Percentiles rank a stretch among this genome's conserved stretches.
Conservation (phyloP, 2,113 vertebrate genomes). For the Gasterosteus nipponicus region DNA sequence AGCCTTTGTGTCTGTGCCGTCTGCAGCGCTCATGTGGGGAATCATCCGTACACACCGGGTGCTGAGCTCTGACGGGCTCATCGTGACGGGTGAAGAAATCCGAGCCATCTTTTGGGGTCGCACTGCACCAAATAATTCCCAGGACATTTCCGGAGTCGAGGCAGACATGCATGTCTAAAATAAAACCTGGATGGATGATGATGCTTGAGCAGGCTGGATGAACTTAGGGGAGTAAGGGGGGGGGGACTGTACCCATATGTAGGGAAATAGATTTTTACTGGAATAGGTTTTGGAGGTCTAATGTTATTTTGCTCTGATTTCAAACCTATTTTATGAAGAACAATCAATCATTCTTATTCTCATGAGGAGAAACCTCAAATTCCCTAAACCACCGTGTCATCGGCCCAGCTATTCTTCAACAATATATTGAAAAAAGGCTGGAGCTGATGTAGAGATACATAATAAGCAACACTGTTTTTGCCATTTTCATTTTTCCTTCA, state of each 20-base stretch:
- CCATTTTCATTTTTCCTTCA: not conserved
- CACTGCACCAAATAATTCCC: constrained; percentile 19
- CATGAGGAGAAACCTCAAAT: constrained; percentile 26
- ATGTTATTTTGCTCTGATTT: not conserved
- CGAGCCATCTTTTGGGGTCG: constrained; percentile 27
- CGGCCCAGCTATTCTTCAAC: constrained; percentile 29
- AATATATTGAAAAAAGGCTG: constrained; percentile 10
- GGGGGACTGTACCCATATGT: not conserved
- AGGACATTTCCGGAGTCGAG: constrained; percentile 14
- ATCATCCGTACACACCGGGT: constrained; percentile 17
- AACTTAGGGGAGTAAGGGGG: constrained; percentile 10
- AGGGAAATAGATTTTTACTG: constrained; percentile 28
- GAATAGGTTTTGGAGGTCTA: constrained; percentile 10
- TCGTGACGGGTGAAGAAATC: constrained; percentile 25
- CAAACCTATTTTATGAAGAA: constrained; percentile 9
- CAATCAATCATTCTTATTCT: constrained; percentile 8
- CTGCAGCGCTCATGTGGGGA: not conserved
- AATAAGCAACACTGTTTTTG: not conserved
- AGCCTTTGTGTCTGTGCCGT: not conserved
- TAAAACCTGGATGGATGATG: constrained; percentile 37
- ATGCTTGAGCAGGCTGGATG: constrained; percentile 38
- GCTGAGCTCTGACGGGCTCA: constrained; percentile 11
- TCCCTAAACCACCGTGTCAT: constrained; percentile 46
- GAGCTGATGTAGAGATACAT: constrained; percentile 13
- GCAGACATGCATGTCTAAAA: constrained; percentile 35